A percentile compares a stretch with the other conserved stretches of the same genome.
These are phyloP conservation scores for Araneus ventricosus DNA, from an alignment of 1,140 invertebrate genomes.

Conservation along the genomic window DNA sequence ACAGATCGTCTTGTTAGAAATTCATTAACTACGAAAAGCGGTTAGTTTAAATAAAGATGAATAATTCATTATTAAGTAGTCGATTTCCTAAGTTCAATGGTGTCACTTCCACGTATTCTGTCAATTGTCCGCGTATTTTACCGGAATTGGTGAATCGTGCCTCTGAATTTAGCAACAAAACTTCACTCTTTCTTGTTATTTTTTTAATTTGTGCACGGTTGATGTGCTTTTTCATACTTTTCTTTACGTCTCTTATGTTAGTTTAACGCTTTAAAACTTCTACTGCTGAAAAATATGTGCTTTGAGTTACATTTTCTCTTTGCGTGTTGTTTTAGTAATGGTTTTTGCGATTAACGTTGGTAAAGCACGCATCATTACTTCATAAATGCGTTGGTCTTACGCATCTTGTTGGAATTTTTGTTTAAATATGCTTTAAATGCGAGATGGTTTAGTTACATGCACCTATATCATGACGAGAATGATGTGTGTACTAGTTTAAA, in stretches of 20 bases:
- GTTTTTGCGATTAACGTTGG: neutral
- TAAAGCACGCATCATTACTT: neutral
- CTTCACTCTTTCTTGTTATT: neutral
- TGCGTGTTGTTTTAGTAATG: neutral
- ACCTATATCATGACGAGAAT: no score
- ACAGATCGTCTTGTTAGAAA: slow-evolving; percentile 64
- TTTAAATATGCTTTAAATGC: no score
- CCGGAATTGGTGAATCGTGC: neutral
- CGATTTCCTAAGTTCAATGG: neutral
- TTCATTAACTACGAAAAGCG: slow-evolving; percentile 59
- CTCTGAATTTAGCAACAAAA: no score
- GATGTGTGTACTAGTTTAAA: no score
- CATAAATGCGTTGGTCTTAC: no score
- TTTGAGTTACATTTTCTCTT: neutral
- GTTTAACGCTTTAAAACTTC: no score
- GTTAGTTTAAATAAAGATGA: slow-evolving; percentile 39
- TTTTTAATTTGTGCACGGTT: neutral
- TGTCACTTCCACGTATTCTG: slow-evolving; percentile 11
- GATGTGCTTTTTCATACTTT: no score
- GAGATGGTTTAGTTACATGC: no score
- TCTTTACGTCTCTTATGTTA: no score
- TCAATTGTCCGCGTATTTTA: slow-evolving; percentile 1
- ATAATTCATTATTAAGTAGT: slow-evolving; percentile 34
- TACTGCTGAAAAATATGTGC: no score
- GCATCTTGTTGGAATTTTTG: no score